These are phyloP conservation scores for Pseudocheirus occidentalis DNA, from an alignment of 2,797 vertebrate species.

Conservation along the genomic window DNA sequence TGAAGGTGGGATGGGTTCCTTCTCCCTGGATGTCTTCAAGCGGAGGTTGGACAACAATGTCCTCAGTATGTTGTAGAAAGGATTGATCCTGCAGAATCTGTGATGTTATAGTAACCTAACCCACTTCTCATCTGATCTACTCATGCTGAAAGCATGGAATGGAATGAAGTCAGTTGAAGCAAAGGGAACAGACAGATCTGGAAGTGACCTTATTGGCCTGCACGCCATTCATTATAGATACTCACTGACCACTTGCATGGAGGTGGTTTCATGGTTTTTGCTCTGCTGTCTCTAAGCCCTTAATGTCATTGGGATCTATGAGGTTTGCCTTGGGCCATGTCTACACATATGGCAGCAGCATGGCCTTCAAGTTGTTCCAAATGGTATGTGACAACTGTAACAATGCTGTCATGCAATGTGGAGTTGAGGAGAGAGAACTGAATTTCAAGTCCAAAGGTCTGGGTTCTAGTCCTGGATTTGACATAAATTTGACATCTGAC, in stretches of 20 bases:
- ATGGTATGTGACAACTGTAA: background rate
- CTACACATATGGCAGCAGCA: background rate
- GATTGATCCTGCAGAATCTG: background rate
- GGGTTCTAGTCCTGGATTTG: background rate
- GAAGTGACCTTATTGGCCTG: background rate
- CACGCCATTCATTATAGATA: background rate
- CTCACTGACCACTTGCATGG: background rate
- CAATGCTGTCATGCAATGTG: background rate
- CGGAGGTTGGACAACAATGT: background rate
- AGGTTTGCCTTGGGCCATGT: background rate
- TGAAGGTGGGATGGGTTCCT: background rate
- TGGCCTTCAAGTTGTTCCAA: background rate
- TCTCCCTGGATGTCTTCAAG: background rate
- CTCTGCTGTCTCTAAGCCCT: background rate
- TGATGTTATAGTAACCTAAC: background rate
- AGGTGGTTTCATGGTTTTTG: background rate
- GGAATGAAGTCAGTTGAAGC: background rate
- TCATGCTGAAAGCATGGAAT: background rate
- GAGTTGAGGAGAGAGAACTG: background rate
- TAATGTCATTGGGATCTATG: background rate
- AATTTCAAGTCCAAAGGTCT: background rate
- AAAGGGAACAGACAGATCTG: background rate
- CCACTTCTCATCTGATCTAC: background rate
- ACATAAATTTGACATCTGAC: background rate
- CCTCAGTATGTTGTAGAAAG: background rate